phyloP scores from a whole-genome alignment of 1,140 invertebrate species.

The Saccostrea glomerata region DNA sequence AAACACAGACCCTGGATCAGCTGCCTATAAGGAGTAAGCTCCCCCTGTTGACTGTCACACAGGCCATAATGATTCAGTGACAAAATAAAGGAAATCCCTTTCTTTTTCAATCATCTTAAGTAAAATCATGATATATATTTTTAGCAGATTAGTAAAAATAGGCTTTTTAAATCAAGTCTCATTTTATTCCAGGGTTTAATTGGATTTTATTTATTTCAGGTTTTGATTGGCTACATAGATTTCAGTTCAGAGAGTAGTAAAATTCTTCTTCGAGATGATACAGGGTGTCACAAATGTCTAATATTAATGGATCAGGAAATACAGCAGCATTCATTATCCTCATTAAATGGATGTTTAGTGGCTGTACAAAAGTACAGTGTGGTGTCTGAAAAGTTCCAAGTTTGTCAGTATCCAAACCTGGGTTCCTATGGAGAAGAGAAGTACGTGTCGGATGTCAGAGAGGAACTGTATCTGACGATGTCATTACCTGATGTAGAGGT shows the following conservation, averaged over 20 bases:
- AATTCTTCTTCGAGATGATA: constrained; percentile 6
- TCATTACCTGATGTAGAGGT: not conserved
- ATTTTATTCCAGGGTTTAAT: too few species aligned
- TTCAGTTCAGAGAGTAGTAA: not conserved
- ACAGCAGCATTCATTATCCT: not conserved
- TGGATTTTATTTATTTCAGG: not conserved
- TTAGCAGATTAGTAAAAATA: too few species aligned
- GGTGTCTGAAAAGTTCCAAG: not conserved
- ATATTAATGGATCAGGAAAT: not conserved
- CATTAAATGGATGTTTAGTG: constrained; percentile 18
- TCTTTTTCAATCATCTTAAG: too few species aligned
- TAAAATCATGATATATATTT: too few species aligned
- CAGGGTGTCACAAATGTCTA: constrained; percentile 34
- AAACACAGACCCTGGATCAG: too few species aligned
- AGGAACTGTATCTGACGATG: not conserved
- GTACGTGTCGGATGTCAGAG: not conserved
- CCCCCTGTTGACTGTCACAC: too few species aligned
- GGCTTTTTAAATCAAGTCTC: too few species aligned
- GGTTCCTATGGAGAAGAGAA: not conserved
- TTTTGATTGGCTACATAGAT: constrained; percentile 15
- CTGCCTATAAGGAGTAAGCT: too few species aligned
- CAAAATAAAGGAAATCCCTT: too few species aligned
- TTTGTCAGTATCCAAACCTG: constrained; percentile 9
- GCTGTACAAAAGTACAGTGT: not conserved
- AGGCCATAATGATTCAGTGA: too few species aligned